A percentile compares a stretch with the other conserved stretches of the same genome.
Evolutionary conservation across 2,113 vertebrate species (phyloP).

Genomic region (Proteles cristata): DNA sequence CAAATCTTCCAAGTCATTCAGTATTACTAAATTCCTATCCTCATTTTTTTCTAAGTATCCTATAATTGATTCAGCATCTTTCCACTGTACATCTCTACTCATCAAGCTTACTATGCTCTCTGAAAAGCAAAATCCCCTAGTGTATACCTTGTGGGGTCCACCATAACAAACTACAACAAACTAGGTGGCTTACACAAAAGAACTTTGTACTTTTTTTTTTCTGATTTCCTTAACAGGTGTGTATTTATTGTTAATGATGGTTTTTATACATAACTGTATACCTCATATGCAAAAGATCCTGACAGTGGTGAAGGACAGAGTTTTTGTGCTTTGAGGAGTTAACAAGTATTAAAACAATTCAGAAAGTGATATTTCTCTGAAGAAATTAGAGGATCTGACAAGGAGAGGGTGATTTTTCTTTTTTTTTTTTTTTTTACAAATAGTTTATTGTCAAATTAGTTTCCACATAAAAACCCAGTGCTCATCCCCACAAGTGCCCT

Average conservation of each 20-base stretch:
- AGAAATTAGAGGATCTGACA: background rate
- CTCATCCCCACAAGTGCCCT: too few relatives aligned
- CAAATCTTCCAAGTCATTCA: background rate
- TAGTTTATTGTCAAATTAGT: too few relatives aligned
- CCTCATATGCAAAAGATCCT: background rate
- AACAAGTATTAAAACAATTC: background rate
- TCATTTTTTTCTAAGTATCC: background rate
- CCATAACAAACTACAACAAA: background rate
- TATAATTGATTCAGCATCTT: background rate
- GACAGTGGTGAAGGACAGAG: background rate
- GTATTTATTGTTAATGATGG: background rate
- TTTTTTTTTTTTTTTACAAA: too few relatives aligned
- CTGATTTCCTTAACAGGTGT: background rate
- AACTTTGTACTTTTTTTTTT: background rate
- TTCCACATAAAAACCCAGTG: too few relatives aligned
- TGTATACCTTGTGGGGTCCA: background rate
- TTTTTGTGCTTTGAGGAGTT: background rate
- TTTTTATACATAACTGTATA: background rate
- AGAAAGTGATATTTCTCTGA: background rate
- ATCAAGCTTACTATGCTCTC: background rate
- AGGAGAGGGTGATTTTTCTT: background rate
- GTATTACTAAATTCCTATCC: background rate
- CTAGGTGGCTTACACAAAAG: background rate
- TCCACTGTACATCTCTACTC: background rate
- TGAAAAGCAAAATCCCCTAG: background rate